These are phyloP conservation scores for Dicentrarchus labrax DNA, from an alignment of 2,113 vertebrate species.

Conservation along the genomic window DNA sequence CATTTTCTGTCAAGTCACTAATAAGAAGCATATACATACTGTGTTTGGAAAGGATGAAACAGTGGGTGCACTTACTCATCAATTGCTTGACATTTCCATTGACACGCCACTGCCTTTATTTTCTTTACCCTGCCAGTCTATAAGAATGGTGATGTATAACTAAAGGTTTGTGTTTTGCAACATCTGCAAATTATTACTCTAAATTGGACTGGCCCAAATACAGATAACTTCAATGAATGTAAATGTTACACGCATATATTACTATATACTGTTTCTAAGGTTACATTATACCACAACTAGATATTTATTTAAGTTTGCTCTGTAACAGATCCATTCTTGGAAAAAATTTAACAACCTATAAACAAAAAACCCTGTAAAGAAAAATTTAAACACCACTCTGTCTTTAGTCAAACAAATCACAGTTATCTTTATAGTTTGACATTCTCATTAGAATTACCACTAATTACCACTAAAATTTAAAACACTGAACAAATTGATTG, in stretches of 20 bases:
- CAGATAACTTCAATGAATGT: background rate
- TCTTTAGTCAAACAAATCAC: background rate
- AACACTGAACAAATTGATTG: constrained; percentile 9
- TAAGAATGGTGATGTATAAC: constrained; percentile 5
- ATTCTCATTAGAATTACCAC: too few species aligned
- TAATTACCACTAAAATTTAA: background rate
- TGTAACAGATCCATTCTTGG: background rate
- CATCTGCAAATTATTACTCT: constrained; percentile 57
- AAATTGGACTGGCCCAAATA: constrained; percentile 9
- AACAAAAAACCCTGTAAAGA: too few species aligned
- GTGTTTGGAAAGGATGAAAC: constrained; percentile 42
- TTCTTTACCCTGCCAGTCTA: constrained; percentile 12
- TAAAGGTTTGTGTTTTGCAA: constrained; percentile 30
- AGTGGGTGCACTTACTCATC: constrained; percentile 56
- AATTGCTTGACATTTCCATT: constrained; percentile 60
- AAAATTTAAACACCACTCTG: background rate
- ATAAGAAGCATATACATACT: constrained; percentile 47
- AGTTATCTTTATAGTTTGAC: too few species aligned
- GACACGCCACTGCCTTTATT: constrained; percentile 23
- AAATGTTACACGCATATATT: background rate
- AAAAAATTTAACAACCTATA: background rate
- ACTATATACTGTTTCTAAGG: background rate
- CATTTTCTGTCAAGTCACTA: constrained; percentile 46
- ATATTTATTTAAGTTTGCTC: background rate
- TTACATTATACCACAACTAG: background rate